Base-by-base conservation (phyloP, 2,113 vertebrate genomes). In the Syrmaticus mikado region DNA sequence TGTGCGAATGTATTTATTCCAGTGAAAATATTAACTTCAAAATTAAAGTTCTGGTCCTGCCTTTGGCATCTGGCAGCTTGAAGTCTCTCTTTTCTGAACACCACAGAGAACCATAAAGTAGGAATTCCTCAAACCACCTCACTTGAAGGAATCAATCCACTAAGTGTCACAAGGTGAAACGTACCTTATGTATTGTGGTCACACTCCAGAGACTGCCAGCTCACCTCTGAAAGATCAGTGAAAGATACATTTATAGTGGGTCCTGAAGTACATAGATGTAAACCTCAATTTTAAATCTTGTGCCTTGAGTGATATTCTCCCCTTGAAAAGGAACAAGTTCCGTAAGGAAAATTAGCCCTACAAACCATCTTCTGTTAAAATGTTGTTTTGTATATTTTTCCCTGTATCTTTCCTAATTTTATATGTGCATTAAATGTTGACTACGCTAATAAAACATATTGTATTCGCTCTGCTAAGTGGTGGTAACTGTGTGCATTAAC, bases 151-250 rank as follows among this genome's bases (percentile, higher is more conserved):
- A 89, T 90, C 72, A 89, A 91, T 89, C 82, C 79, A 91, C 85
- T 16, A 80, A 87, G 68, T 87, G 90, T 89, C 94, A 95, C 50
- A 82, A 90, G 92, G 93, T 96, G 94, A 91, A 72, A 91, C 40
- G 38, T 70, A 53, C 67, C 45, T 89, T 82, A 85, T 77, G 87
- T 66, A 53, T 82, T 82, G 45, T 82, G 68, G 90, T 94, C 79
- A 92, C 87, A 92, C 92, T 89, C 92, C 75, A 82, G 90, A 64
- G 71, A 87, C 85, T 85, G 40, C 48, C 58, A 89, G 40, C 67
- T 92, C 85, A 70, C 67, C 79, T 87, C 81, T 92, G 66, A 93
- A 85, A 79, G 28, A 89, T 76, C 75, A 85, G 48, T 48, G 50
- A 76, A 40, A 92, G 79, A 62, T 66, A 21, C 58, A 40, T 94